phyloP scores from a whole-genome alignment of 2,797 vertebrate species.

The Sebastes jordani region DNA sequence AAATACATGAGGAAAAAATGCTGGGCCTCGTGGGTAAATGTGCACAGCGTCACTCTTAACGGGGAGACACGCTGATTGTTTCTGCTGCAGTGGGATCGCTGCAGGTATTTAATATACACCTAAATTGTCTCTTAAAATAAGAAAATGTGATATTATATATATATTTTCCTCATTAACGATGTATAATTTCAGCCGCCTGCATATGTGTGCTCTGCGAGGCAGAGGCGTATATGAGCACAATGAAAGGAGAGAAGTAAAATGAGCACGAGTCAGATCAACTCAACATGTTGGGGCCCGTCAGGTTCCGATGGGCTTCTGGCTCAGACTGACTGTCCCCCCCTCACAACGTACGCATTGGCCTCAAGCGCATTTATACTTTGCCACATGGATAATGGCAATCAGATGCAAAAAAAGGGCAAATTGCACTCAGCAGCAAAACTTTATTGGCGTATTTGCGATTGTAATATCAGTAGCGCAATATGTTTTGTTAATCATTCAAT shows the following conservation, averaged over 20 bases:
- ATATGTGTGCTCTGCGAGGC: not conserved
- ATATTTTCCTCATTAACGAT: not conserved
- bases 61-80: no score
- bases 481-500: not conserved
- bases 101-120: not conserved
- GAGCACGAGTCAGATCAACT: not conserved
- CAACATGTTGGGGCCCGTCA: not conserved
- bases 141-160: not conserved
- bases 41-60: no score
- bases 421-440: not conserved
- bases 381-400: not conserved
- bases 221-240: not conserved
- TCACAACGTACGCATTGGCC: not conserved
- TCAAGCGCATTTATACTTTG: not conserved
- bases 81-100: not conserved
- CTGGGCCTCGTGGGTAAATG: no score
- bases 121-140: not conserved
- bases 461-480: not conserved
- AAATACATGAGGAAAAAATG: no score
- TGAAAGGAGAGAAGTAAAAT: not conserved
- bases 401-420: not conserved
- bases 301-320: not conserved
- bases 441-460: not conserved
- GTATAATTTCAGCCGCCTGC: not conserved
- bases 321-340: not conserved